Conservation (phyloP, 2,797 vertebrate genomes). For the Sus cebifrons region DNA sequence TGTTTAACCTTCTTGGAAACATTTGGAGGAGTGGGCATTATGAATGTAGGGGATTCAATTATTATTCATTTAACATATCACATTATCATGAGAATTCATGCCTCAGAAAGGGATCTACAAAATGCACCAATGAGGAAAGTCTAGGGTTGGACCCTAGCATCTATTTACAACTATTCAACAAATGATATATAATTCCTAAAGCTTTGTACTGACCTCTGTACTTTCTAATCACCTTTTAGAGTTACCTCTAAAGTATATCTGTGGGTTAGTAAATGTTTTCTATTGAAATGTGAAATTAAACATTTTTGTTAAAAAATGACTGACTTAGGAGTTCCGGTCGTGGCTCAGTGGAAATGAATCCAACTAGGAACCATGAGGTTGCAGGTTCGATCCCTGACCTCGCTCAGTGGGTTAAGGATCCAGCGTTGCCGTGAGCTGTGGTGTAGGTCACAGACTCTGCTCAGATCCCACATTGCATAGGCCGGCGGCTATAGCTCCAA, state of each 20-base stretch:
- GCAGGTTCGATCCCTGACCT: too few relatives aligned
- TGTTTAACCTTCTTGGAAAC: not conserved
- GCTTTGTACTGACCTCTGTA: not conserved
- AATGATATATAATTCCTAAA: not conserved
- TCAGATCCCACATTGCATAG: too few relatives aligned
- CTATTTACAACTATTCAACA: not conserved
- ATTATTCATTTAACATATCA: not conserved
- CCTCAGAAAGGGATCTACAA: not conserved
- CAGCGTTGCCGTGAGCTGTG: too few relatives aligned
- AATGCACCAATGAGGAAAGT: not conserved
- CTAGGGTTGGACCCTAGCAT: not conserved
- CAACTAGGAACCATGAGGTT: too few relatives aligned
- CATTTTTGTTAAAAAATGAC: too few relatives aligned
- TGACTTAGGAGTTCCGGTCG: too few relatives aligned
- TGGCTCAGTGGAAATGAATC: too few relatives aligned
- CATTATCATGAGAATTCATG: not conserved
- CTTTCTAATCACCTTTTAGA: not conserved
- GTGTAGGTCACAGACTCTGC: too few relatives aligned
- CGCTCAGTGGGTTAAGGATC: too few relatives aligned
- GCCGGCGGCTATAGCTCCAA: too few relatives aligned
- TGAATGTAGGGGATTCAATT: not conserved
- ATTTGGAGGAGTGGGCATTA: not conserved
- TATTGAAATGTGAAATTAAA: too few relatives aligned
- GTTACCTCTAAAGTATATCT: not conserved
- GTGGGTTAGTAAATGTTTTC: too few relatives aligned